Evolutionary conservation across 2,113 vertebrate species (phyloP).

Genomic region (Thryonomys swinderianus): DNA sequence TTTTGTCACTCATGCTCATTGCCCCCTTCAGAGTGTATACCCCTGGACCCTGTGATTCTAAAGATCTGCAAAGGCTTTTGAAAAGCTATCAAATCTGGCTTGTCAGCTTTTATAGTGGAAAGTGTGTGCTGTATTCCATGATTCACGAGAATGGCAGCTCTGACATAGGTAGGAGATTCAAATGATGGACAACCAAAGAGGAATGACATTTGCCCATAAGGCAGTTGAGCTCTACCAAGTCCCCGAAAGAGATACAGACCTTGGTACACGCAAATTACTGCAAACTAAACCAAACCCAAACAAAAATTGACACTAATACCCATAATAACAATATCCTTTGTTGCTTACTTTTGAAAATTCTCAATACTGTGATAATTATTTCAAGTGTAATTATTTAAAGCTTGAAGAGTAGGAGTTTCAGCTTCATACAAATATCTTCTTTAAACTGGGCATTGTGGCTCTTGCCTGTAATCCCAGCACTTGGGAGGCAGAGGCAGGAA

Average conservation of each 20-base stretch:
- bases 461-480: no score
- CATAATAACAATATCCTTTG: not conserved
- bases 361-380: not conserved
- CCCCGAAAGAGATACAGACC: not conserved
- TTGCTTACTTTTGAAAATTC: not conserved
- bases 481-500: no score
- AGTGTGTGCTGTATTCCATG: not conserved
- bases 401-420: slow-evolving; percentile 8
- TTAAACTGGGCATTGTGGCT: no score
- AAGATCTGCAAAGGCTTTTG: not conserved
- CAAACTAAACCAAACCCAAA: slow-evolving; percentile 14
- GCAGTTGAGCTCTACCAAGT: not conserved
- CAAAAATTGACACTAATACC: not conserved
- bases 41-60: not conserved
- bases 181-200: not conserved
- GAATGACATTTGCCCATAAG: not conserved
- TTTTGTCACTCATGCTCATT: not conserved
- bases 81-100: not conserved
- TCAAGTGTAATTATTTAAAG: slow-evolving; percentile 23
- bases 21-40: not conserved
- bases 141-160: not conserved
- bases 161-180: not conserved
- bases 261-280: not conserved
- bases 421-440: slow-evolving; percentile 2
- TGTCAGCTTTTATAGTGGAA: not conserved